These are phyloP conservation scores for Ctena decussata DNA, from an alignment of 2,888 invertebrate genomes.

Conservation along the genomic window DNA sequence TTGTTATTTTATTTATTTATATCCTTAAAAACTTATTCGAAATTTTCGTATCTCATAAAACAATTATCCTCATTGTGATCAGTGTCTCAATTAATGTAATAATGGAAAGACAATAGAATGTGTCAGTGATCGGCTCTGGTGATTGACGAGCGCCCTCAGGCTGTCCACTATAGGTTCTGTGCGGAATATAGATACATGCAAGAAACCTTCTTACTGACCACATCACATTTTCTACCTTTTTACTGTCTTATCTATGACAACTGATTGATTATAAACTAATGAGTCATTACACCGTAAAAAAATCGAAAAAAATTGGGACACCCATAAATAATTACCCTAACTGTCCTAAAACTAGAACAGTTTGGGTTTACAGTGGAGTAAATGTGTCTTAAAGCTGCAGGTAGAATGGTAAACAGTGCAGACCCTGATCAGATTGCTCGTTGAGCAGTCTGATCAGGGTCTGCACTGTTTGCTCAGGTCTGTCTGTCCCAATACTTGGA, in stretches of 20 bases:
- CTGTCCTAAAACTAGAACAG: too few relatives aligned
- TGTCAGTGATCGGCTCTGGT: neutral
- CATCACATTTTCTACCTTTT: conserved; percentile 25
- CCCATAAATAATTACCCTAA: too few relatives aligned
- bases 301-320: too few relatives aligned
- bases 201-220: neutral
- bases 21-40: neutral
- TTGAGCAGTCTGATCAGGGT: too few relatives aligned
- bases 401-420: too few relatives aligned
- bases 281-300: too few relatives aligned
- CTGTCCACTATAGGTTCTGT: neutral
- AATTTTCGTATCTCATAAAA: neutral
- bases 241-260: conserved; percentile 41
- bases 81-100: neutral
- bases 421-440: too few relatives aligned
- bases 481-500: too few relatives aligned
- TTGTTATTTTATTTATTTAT: too few relatives aligned
- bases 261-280: conserved; percentile 31
- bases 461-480: too few relatives aligned
- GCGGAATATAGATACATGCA: neutral
- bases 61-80: neutral
- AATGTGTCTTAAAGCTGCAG: too few relatives aligned
- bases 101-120: neutral
- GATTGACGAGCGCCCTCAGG: neutral
- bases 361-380: too few relatives aligned